Evolutionary conservation across 2,888 invertebrate species (phyloP).

Genomic region (Beris chalybata): DNA sequence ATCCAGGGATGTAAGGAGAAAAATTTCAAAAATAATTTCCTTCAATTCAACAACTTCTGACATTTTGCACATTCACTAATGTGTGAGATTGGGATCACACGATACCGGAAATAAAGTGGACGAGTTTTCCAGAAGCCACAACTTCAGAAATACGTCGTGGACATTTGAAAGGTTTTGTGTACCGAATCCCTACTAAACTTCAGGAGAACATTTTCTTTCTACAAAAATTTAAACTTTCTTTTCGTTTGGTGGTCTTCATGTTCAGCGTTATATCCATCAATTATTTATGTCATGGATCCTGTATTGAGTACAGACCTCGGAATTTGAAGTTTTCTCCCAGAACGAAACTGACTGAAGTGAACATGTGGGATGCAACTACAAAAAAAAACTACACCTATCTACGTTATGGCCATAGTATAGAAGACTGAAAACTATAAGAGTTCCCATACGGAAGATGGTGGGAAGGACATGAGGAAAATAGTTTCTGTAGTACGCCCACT

Average conservation of each 20-base stretch:
- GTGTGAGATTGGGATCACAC: neutral
- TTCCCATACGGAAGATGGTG: neutral
- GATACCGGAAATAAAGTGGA: neutral
- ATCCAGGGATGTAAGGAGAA: conserved; percentile 12
- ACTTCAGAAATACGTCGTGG: too few relatives aligned
- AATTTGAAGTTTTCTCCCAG: too few relatives aligned
- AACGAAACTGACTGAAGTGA: too few relatives aligned
- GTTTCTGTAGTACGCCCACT: conserved; percentile 16
- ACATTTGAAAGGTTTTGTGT: neutral
- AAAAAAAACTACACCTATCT: too few relatives aligned
- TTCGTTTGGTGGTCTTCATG: neutral
- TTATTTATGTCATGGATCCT: too few relatives aligned
- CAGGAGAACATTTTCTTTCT: neutral
- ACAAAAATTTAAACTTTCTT: too few relatives aligned
- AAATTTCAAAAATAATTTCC: conserved; percentile 30
- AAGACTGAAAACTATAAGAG: neutral
- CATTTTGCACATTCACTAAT: conserved; percentile 1
- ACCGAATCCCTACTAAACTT: neutral
- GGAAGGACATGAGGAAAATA: conserved; percentile 3
- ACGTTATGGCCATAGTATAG: too few relatives aligned
- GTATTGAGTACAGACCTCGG: too few relatives aligned
- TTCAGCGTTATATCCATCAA: neutral
- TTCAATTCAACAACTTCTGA: conserved; percentile 12
- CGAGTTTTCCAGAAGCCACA: neutral
- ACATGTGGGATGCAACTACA: too few relatives aligned